Conservation (phyloP, 1,140 invertebrate genomes). For the Philaenus spumarius region DNA sequence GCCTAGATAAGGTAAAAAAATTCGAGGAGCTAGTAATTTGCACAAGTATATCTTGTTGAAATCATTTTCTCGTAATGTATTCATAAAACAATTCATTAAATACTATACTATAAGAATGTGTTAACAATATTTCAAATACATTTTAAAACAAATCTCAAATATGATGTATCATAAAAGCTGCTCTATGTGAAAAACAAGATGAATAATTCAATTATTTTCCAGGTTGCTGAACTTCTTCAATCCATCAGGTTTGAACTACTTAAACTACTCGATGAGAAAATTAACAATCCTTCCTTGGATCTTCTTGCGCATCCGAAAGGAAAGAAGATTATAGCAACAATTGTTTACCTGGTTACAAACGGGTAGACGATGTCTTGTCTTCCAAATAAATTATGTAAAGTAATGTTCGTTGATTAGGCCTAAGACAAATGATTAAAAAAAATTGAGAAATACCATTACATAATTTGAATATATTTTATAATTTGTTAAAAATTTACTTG, state of each 20-base stretch:
- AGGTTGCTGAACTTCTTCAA: slow-evolving; percentile 71
- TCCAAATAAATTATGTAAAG: too few species aligned
- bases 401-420: too few species aligned
- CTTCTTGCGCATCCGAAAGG: slow-evolving; percentile 65
- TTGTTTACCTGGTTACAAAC: slow-evolving; percentile 43
- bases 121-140: background rate
- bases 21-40: too few species aligned
- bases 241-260: slow-evolving; percentile 64
- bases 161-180: background rate
- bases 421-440: too few species aligned
- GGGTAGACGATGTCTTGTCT: slow-evolving; percentile 18
- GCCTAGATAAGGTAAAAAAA: too few species aligned
- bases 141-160: background rate
- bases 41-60: background rate
- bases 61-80: background rate
- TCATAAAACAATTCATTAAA: background rate
- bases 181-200: slow-evolving; percentile 1
- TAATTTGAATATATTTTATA: too few species aligned
- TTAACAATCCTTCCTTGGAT: slow-evolving; percentile 69
- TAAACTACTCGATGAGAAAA: slow-evolving; percentile 70
- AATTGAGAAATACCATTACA: too few species aligned
- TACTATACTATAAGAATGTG: background rate
- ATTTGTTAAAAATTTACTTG: too few species aligned
- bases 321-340: slow-evolving; percentile 70
- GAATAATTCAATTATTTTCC: slow-evolving; percentile 21